Evolutionary conservation across 2,888 invertebrate genomes (phyloP), one percentile per base, ranked within the genome.

Genomic region (Ecdyonurus torrentis): DNA sequence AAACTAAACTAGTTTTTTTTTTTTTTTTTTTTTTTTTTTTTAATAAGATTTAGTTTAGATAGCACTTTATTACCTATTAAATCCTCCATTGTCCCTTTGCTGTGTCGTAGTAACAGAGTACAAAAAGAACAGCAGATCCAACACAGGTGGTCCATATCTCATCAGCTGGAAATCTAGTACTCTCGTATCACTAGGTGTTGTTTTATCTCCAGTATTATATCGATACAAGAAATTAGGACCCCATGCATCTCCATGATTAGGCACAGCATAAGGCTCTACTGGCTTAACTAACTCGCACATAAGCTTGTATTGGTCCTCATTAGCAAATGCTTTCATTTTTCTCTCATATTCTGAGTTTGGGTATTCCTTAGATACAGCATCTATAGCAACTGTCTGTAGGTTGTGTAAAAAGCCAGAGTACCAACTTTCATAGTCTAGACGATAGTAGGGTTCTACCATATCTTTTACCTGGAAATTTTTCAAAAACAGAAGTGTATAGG

Each of bases 231-330:
- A 87, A 70, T 89, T 88, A n/a, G 85, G 85, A 0, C 83, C 80
- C 88, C 88, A 88, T 52, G 82, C 81, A 70, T 89, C 88, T 0
- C 87, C 88, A 64, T 88, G 87, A 0, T 80, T 81, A 25, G 87
- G 79, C 0, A 83, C 83, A 0, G 81, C 72, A 25, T 75, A 72
- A 53, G 71, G 70, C 1, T 69, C 70, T 62, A 67, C 67, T 25
- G 62, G 63, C 24, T 59, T 63, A 0, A 75, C 76, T 0, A 80
- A 77, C 15, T 74, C 72, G 1, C 77, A 72, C 73, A 80, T 73
- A 60, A 77, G 78, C 62, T 78, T 75, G 58, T 80, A 80, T 0
- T 79, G 71, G 25, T 79, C 78, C 0, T 80, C 79, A 0, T 77
- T 74, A 2, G 78, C 73, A 63, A 82, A 82, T 37, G 79, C 72